Conservation (phyloP, 2,113 vertebrate genomes). For the Holacanthus passer region DNA sequence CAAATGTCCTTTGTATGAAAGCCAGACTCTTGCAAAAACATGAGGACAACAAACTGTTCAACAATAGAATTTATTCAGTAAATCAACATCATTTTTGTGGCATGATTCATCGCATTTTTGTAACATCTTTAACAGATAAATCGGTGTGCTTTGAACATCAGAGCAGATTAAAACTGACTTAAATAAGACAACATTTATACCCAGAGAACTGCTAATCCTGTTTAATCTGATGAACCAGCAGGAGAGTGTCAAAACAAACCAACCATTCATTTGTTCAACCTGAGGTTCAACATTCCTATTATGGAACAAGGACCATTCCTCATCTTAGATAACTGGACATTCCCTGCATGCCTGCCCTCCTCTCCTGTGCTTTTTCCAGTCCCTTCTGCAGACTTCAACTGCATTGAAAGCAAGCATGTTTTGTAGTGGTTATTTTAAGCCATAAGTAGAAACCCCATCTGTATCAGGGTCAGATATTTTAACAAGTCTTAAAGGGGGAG, state of each 20-base stretch:
- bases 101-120: neutral
- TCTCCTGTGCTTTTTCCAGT: conserved; percentile 11
- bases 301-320: conserved; percentile 18
- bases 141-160: neutral
- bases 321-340: conserved; percentile 36
- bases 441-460: neutral
- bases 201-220: neutral
- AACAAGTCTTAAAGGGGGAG: conserved; percentile 24
- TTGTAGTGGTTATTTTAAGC: conserved; percentile 47
- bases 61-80: conserved; percentile 35
- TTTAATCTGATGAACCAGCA: neutral
- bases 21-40: neutral
- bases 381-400: neutral
- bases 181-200: conserved; percentile 1
- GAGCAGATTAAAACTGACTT: neutral
- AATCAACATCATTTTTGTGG: conserved; percentile 22
- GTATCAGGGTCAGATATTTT: conserved; percentile 23
- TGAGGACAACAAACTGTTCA: neutral
- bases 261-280: neutral
- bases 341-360: conserved; percentile 33
- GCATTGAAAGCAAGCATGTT: conserved; percentile 26
- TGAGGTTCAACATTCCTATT: conserved; percentile 20
- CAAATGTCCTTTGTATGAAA: neutral
- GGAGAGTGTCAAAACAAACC: neutral
- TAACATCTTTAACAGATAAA: conserved; percentile 23